phyloP scores from a whole-genome alignment of 2,113 vertebrate species.

The Phainopepla nitens region DNA sequence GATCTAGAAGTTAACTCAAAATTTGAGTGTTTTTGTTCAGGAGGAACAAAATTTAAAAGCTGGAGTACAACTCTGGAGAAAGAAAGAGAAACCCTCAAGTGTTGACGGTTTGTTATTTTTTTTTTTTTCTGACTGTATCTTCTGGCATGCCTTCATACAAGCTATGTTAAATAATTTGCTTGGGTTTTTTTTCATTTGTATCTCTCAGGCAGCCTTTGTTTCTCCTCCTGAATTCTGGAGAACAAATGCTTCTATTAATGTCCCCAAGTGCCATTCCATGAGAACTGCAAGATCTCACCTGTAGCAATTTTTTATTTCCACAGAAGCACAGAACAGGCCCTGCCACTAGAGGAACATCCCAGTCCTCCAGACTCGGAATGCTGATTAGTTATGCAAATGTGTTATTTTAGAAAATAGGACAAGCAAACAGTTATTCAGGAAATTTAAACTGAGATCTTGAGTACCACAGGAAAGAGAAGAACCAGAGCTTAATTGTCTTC shows the following conservation, averaged over 20 bases:
- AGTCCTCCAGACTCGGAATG: not conserved
- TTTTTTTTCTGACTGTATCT: not conserved
- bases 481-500: not conserved
- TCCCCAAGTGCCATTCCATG: not conserved
- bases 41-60: not conserved
- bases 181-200: not conserved
- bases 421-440: not conserved
- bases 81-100: not conserved
- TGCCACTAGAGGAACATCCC: not conserved
- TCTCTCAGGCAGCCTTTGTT: not conserved
- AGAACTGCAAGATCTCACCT: not conserved
- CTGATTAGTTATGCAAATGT: not conserved
- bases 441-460: not conserved
- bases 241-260: not conserved
- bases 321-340: not conserved
- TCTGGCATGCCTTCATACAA: not conserved
- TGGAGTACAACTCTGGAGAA: not conserved
- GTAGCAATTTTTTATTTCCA: not conserved
- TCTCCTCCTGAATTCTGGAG: not conserved
- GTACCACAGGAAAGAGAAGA: not conserved
- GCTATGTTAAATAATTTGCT: not conserved
- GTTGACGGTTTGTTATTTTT: not conserved
- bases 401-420: not conserved
- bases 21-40: rapidly evolving
- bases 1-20: not conserved